Evolutionary conservation across 2,797 vertebrate species (phyloP).

Genomic region (Knipowitschia caucasica): DNA sequence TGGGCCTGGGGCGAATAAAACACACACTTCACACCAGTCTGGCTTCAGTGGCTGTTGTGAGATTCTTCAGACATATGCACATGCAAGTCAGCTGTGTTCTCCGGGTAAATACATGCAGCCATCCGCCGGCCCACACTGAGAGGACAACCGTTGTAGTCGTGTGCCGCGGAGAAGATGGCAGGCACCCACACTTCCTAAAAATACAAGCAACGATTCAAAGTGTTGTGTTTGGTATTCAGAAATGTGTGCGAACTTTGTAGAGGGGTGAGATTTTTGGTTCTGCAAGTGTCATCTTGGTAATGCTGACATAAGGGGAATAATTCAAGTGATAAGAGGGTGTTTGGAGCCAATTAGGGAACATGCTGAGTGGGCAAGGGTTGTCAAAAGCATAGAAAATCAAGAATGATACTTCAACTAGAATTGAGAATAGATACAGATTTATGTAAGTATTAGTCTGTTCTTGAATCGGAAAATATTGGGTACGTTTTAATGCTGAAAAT

Average conservation of each 20-base stretch:
- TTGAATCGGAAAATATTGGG: no score
- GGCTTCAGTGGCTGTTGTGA: slow-evolving; percentile 51
- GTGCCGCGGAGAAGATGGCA: slow-evolving; percentile 57
- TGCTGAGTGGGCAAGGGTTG: no score
- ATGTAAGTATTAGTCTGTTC: no score
- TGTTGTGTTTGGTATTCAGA: neutral
- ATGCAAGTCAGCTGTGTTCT: slow-evolving; percentile 47
- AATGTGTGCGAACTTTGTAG: neutral
- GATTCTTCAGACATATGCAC: slow-evolving; percentile 45
- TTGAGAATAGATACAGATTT: no score
- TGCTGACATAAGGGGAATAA: neutral
- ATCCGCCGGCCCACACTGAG: slow-evolving; percentile 43
- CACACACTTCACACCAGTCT: slow-evolving; percentile 75
- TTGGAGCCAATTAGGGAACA: neutral
- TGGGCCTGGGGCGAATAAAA: slow-evolving; percentile 57
- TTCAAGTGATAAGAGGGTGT: no score
- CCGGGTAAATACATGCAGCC: slow-evolving; percentile 57
- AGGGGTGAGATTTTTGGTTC: neutral
- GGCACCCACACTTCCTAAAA: slow-evolving; percentile 40
- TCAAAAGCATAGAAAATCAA: no score
- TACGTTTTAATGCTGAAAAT: no score
- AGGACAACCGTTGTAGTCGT: slow-evolving; percentile 46
- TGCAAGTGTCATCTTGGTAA: neutral
- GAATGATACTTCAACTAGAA: no score
- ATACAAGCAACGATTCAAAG: slow-evolving; percentile 9